A percentile compares a stretch with the other conserved stretches of the same genome.
phyloP scores from a whole-genome alignment of 2,113 vertebrate species.

The Oreocharis arfaki region DNA sequence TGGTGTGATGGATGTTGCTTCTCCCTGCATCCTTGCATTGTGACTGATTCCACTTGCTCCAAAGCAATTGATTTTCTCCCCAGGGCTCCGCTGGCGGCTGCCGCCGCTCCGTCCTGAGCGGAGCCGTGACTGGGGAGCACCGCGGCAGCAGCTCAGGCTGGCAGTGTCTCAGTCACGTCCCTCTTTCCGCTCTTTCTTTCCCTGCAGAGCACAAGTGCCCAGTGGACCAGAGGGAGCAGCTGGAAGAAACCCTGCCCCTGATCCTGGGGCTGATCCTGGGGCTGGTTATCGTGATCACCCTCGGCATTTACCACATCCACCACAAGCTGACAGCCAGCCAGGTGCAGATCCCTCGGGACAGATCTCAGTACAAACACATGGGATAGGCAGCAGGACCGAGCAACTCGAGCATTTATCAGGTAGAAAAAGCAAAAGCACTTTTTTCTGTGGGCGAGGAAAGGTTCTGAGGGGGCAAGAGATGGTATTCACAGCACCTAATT shows the following conservation, averaged over 20 bases:
- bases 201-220: constrained; percentile 90
- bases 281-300: constrained; percentile 86
- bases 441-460: constrained; percentile 15
- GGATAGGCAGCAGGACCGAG: constrained; percentile 64
- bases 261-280: constrained; percentile 90
- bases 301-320: constrained; percentile 92
- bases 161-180: background rate
- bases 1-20: background rate
- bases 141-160: background rate
- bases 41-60: background rate
- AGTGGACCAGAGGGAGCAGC: constrained; percentile 89
- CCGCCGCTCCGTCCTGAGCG: rapidly evolving
- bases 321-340: constrained; percentile 90
- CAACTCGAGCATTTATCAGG: constrained; percentile 5
- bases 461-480: background rate
- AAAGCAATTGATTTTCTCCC: background rate
- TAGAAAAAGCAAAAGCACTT: constrained; percentile 68
- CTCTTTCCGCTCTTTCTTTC: background rate
- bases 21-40: background rate
- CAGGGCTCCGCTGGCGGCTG: background rate
- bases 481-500: constrained; percentile 27
- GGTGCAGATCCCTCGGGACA: constrained; percentile 88
- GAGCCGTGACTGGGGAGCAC: background rate
- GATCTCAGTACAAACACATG: constrained; percentile 98
- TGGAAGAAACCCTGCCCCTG: constrained; percentile 93